phyloP scores from a whole-genome alignment of 1,140 invertebrate genomes.

The Daktulosphaira vitifoliae region DNA sequence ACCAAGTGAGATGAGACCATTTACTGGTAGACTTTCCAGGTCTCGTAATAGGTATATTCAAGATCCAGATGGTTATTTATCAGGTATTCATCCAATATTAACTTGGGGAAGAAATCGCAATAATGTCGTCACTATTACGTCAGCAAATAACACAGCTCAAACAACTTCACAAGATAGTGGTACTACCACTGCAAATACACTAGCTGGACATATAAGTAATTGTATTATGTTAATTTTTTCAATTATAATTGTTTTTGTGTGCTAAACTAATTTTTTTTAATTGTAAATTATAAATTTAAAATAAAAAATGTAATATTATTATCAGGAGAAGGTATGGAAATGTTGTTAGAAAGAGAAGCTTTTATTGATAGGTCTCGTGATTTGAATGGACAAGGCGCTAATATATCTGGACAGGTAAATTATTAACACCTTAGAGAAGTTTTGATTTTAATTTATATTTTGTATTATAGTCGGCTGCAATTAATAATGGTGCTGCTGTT shows the following conservation, averaged over 20 bases:
- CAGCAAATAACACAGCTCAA: background rate
- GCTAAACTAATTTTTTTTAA: too few relatives aligned
- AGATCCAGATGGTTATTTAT: background rate
- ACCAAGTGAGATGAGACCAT: constrained; percentile 3
- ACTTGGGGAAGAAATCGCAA: constrained; percentile 17
- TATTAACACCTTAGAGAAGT: too few relatives aligned
- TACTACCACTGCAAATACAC: background rate
- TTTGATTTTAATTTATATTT: too few relatives aligned
- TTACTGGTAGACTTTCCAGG: background rate
- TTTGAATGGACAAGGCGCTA: background rate
- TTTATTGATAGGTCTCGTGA: background rate
- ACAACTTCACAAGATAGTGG: background rate
- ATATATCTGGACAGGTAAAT: constrained; percentile 1
- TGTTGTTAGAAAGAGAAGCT: constrained; percentile 8
- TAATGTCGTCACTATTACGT: background rate
- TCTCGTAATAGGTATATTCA: background rate
- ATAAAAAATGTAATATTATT: background rate
- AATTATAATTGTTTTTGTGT: too few relatives aligned
- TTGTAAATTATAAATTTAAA: too few relatives aligned
- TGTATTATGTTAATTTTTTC: background rate
- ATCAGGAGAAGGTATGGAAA: constrained; percentile 7
- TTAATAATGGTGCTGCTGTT: too few relatives aligned
- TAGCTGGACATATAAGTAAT: constrained; percentile 21
- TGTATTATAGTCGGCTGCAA: too few relatives aligned
- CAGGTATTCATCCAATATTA: constrained; percentile 6